A percentile compares a stretch with the other conserved stretches of the same genome.
Evolutionary conservation across 2,888 invertebrate species (phyloP).

Genomic region (Agrotis exclamationis): DNA sequence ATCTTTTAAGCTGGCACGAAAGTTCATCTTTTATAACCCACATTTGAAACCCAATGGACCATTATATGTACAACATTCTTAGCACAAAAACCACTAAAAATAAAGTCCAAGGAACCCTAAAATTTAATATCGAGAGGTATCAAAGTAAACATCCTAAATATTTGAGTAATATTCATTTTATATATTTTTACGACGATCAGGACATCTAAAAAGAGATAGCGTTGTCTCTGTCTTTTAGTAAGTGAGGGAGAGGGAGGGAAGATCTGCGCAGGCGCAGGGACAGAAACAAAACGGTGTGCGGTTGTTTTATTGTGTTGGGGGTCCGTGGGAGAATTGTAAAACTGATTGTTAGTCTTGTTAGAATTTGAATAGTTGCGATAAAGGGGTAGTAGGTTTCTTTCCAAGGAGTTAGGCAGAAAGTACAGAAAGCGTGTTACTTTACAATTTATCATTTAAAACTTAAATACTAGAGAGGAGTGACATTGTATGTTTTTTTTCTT

Average conservation of each 20-base stretch:
- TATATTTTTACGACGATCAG: conserved; percentile 67
- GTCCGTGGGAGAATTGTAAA: conserved; percentile 29
- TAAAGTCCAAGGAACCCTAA: conserved; percentile 59
- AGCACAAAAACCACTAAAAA: conserved; percentile 12
- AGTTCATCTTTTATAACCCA: not conserved
- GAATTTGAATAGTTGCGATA: not conserved
- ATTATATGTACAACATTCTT: conserved; percentile 22
- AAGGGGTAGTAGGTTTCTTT: too few relatives aligned
- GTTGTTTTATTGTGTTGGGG: conserved; percentile 72
- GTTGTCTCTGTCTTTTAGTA: conserved; percentile 19
- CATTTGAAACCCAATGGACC: not conserved
- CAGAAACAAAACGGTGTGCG: conserved; percentile 78
- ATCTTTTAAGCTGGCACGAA: not conserved
- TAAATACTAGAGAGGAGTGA: too few relatives aligned
- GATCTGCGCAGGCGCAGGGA: conserved; percentile 69
- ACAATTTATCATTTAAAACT: too few relatives aligned
- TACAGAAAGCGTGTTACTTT: too few relatives aligned
- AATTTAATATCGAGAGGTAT: conserved; percentile 68
- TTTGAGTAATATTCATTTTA: conserved; percentile 68
- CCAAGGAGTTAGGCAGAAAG: not conserved
- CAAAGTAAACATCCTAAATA: conserved; percentile 81
- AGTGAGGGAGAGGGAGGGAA: conserved; percentile 22
- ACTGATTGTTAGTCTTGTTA: conserved; percentile 12
- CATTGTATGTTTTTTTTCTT: too few relatives aligned
- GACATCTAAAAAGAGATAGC: conserved; percentile 54